These are phyloP conservation scores for Cotesia vestalis DNA, from an alignment of 1,140 invertebrate genomes.

Conservation along the genomic window DNA sequence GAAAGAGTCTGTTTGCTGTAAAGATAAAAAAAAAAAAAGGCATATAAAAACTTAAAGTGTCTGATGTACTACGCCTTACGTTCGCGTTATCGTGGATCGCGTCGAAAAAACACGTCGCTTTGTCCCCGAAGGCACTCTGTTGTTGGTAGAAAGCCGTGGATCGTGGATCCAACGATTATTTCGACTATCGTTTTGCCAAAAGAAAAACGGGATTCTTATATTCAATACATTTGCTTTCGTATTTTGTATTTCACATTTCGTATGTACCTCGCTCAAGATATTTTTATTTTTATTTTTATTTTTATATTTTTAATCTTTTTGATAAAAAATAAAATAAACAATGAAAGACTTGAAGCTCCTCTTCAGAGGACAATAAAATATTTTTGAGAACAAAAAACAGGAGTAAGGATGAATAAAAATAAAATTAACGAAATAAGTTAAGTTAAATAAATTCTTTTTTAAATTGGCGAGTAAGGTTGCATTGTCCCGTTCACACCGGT, in stretches of 20 bases:
- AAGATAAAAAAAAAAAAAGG: constrained; percentile 19
- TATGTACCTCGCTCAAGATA: background rate
- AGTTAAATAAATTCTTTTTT: constrained; percentile 42
- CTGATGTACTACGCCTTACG: constrained; percentile 12
- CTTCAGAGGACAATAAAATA: no score
- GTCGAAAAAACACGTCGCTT: constrained; percentile 29
- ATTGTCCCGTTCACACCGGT: constrained; percentile 59
- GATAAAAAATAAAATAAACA: constrained; percentile 6
- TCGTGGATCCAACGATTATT: constrained; percentile 31
- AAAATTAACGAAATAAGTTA: constrained; percentile 4
- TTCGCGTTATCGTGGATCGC: constrained; percentile 32
- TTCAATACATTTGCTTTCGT: constrained; percentile 10
- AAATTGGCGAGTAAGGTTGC: constrained; percentile 38
- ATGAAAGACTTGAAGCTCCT: no score
- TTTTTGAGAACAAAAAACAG: background rate
- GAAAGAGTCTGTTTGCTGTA: constrained; percentile 8
- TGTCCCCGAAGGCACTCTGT: constrained; percentile 7
- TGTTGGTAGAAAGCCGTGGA: background rate
- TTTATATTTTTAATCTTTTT: background rate
- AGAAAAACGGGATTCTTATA: constrained; percentile 34
- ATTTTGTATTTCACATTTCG: constrained; percentile 7
- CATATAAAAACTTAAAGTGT: background rate
- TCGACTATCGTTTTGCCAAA: constrained; percentile 20
- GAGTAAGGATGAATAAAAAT: constrained; percentile 39
- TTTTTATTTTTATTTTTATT: background rate